Conservation (phyloP, 1,140 invertebrate species). For the Delia radicum region DNA sequence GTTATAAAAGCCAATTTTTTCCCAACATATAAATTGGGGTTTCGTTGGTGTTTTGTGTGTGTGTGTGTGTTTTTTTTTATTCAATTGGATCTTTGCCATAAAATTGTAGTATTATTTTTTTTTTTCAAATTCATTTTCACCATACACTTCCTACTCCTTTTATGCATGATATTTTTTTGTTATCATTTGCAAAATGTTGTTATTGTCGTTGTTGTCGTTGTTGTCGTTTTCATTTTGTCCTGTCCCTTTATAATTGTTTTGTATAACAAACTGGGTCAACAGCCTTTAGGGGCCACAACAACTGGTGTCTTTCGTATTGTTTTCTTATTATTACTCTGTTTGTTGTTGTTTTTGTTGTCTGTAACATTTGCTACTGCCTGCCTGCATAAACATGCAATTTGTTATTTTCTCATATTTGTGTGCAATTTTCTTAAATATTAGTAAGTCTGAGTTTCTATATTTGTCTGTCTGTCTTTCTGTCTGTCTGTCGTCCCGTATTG, state of each 20-base stretch:
- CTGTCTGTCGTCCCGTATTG: no score
- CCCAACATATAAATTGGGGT: neutral
- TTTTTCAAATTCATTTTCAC: neutral
- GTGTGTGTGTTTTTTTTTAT: neutral
- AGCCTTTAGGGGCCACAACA: neutral
- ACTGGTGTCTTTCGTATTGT: slow-evolving; percentile 8
- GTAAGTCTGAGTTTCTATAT: neutral
- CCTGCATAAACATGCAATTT: neutral
- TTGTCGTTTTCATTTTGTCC: neutral
- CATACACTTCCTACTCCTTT: neutral
- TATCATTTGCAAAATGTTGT: neutral
- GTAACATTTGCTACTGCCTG: neutral
- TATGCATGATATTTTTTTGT: neutral
- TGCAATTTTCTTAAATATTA: neutral
- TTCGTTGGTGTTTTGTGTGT: neutral
- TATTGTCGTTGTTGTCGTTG: neutral
- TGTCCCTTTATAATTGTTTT: slow-evolving; percentile 22
- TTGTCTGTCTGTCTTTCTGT: neutral
- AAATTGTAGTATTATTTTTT: neutral
- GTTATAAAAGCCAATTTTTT: neutral
- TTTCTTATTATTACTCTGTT: neutral
- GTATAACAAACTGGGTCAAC: slow-evolving; percentile 9
- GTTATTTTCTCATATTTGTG: neutral
- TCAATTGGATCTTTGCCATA: neutral
- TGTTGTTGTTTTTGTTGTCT: neutral